Percentiles rank a stretch among this genome's conserved stretches.
phyloP scores from a whole-genome alignment of 2,797 vertebrate genomes.

The Fistularia tabacaria region DNA sequence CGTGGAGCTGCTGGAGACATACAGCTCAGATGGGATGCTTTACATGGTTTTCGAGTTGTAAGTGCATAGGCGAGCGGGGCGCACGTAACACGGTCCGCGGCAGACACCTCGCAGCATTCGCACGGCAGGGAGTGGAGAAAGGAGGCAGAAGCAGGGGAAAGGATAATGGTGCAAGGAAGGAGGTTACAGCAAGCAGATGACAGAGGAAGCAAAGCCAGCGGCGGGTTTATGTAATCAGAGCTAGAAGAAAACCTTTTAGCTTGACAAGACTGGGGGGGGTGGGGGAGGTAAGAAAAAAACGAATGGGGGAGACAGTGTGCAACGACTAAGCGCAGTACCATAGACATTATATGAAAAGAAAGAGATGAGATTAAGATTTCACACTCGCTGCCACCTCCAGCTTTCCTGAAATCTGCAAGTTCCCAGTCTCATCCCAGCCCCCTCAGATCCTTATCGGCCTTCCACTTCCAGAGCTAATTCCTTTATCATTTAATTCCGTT shows the following conservation, averaged over 20 bases:
- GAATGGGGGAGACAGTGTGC: constrained; percentile 2
- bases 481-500: constrained; percentile 55
- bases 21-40: constrained; percentile 98
- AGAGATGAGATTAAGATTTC: constrained; percentile 59
- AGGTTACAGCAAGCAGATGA: constrained; percentile 1
- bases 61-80: constrained; percentile 60
- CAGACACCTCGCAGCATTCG: neutral
- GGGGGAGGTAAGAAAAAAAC: neutral
- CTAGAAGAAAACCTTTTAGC: constrained; percentile 41
- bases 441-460: constrained; percentile 29
- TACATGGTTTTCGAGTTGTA: constrained; percentile 99
- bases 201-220: constrained; percentile 13
- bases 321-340: constrained; percentile 1
- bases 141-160: neutral
- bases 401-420: constrained; percentile 24
- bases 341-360: constrained; percentile 18
- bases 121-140: neutral
- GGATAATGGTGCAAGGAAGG: no score
- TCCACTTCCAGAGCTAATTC: constrained; percentile 53
- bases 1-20: constrained; percentile 94
- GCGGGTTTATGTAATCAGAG: constrained; percentile 45
- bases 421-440: constrained; percentile 16
- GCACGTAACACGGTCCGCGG: no score
- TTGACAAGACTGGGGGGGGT: neutral
- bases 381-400: constrained; percentile 39